Percentiles rank a stretch among this genome's conserved stretches.
phyloP scores from a whole-genome alignment of 1,140 invertebrate genomes.

The Ostrea edulis region DNA sequence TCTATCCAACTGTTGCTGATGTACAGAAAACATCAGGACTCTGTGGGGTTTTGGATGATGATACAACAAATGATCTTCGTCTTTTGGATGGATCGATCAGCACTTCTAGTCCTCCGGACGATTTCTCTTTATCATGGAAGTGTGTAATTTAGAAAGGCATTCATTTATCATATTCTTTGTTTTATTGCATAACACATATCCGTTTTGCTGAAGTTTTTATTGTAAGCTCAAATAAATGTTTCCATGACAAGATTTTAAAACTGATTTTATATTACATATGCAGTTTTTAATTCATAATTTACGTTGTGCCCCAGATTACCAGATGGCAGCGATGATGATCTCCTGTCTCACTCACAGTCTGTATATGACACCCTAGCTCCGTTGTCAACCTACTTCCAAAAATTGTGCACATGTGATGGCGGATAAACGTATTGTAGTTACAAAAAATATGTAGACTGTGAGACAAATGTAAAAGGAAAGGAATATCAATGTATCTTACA shows the following conservation, averaged over 20 bases:
- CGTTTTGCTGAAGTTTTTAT: too few species aligned
- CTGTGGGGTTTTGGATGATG: neutral
- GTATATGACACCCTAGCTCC: neutral
- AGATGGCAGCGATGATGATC: neutral
- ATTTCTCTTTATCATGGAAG: neutral
- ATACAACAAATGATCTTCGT: neutral
- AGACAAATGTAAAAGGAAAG: neutral
- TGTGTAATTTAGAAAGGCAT: neutral
- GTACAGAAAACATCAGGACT: neutral
- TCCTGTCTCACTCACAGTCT: neutral
- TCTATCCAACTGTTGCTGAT: neutral
- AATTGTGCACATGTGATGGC: neutral
- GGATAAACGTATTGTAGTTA: neutral
- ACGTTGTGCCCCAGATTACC: neutral
- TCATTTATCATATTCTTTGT: neutral
- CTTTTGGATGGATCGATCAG: neutral
- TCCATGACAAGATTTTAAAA: neutral
- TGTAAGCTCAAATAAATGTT: too few species aligned
- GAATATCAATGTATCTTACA: conserved; percentile 1
- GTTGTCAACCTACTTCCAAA: neutral
- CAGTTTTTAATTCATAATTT: neutral
- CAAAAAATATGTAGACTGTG: neutral
- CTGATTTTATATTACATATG: neutral
- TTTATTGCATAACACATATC: neutral
- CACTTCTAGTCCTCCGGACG: neutral